phyloP scores from a whole-genome alignment of 1,140 invertebrate species.

The Pseudomyrmex dendroicus region DNA sequence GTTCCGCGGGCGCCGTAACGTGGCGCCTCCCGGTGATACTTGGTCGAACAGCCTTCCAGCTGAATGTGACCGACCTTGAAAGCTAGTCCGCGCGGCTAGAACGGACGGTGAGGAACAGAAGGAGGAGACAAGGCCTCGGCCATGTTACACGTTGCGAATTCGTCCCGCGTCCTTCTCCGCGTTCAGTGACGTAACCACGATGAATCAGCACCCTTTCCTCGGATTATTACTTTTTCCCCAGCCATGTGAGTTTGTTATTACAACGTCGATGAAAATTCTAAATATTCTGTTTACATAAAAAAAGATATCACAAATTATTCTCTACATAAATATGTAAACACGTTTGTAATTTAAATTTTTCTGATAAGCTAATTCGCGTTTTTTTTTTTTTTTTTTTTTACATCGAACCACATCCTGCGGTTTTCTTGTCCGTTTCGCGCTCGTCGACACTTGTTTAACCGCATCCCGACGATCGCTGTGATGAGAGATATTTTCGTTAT shows the following conservation, averaged over 20 bases:
- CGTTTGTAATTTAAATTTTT: no score
- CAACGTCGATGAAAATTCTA: no score
- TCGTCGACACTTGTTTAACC: background rate
- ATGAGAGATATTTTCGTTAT: background rate
- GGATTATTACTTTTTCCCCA: background rate
- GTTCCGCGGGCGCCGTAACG: conserved; percentile 47
- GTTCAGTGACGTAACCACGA: conserved; percentile 32
- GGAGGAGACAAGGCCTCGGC: conserved; percentile 79
- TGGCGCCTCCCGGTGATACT: conserved; percentile 72
- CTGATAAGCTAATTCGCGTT: no score
- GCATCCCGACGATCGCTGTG: background rate
- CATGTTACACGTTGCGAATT: conserved; percentile 72
- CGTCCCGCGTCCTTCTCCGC: background rate
- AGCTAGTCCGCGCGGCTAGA: conserved; percentile 65
- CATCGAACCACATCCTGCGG: no score
- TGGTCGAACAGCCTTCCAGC: conserved; percentile 54
- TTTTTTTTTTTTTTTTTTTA: no score
- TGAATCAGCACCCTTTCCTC: background rate
- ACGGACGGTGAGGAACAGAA: conserved; percentile 34
- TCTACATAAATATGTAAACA: no score
- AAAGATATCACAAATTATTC: no score
- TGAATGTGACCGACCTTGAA: conserved; percentile 82
- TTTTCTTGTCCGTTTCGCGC: no score
- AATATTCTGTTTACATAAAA: no score
- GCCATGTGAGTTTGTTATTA: no score